Base-by-base conservation (phyloP, 1,140 invertebrate genomes). In the Ceratoteleas bidentatus region DNA sequence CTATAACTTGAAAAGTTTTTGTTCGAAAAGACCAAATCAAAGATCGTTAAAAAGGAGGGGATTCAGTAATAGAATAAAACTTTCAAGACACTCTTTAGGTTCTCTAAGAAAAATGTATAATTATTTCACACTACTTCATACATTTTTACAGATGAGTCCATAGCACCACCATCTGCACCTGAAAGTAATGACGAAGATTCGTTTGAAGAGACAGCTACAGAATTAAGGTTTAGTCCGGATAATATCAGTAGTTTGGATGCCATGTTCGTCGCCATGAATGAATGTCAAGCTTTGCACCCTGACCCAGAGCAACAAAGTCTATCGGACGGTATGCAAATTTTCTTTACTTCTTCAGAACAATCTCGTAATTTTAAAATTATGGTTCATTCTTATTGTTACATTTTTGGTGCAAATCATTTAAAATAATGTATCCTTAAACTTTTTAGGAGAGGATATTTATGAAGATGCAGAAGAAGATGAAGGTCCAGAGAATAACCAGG, bases 221-320 rank as follows among this genome's bases (percentile, higher is more conserved):
- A 95, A 90, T 91, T 96, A 75, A 91, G 94, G 81, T 95, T 96
- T 90, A 93, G 94, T 10, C 95, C 95, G 9, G 91, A 93, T 57
- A 93, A 95, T 87, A 91, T 91, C 54, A 90, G 88, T 65, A 90
- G 90, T 72, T 91, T 96, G 81, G 92, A 94, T 60, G 85, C 89
- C 16, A 94, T 96, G 92, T 96, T 94, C 88, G 88, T 93, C 82
- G 94, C 94, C n/a, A 93, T 96, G 92, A 93, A 91, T 75, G 89
- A 93, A 32, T 96, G 95, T 85, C 95, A 95, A 88, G 93, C 93
- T 33, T 89, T 95, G 32, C 93, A 95, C 91, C 94, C 94, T 32
- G 94, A 94, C 88, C 91, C 93, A 33, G 78, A 81, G 65, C 88
- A 93, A 76, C 93, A 94, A 40, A 92, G 90, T 75, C 88, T 92